Conservation (phyloP, 2,113 vertebrate species). For the Gnathonemus echidnorhynchus region DNA sequence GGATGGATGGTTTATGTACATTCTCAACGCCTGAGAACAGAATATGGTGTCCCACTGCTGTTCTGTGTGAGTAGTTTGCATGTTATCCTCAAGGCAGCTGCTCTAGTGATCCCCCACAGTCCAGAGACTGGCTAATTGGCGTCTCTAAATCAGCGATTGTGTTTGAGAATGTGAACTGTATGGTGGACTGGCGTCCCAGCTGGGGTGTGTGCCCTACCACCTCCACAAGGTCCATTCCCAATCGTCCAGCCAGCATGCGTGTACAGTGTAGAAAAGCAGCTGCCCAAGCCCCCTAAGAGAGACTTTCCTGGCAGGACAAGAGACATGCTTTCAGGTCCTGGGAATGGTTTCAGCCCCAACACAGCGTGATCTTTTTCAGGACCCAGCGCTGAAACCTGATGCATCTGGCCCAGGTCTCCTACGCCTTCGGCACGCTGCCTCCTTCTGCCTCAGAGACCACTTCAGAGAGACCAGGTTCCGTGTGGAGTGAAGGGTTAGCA, state of each 20-base stretch:
- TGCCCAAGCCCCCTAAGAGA: not conserved
- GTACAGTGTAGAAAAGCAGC: not conserved
- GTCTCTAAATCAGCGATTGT: not conserved
- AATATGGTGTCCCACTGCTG: not conserved
- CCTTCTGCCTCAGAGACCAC: not conserved
- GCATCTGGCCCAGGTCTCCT: conserved; percentile 10
- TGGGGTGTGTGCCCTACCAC: not conserved
- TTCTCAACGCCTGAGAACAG: not conserved
- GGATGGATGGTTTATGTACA: not conserved
- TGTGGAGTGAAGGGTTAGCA: not conserved
- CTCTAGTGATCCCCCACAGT: not conserved
- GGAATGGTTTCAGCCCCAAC: conserved; percentile 3
- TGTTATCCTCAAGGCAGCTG: not conserved
- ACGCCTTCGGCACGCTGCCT: not conserved
- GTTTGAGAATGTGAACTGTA: not conserved
- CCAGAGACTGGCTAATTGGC: not conserved
- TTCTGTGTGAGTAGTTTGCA: not conserved
- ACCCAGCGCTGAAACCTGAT: conserved; percentile 31
- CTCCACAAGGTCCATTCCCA: not conserved
- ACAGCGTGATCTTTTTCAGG: conserved; percentile 20
- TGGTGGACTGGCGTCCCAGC: not conserved
- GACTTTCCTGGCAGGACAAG: not conserved
- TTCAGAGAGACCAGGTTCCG: not conserved
- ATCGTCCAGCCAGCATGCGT: not conserved
- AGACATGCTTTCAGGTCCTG: not conserved